Conservation (phyloP, 2,113 vertebrate species). For the Tricholaema leucomelas region DNA sequence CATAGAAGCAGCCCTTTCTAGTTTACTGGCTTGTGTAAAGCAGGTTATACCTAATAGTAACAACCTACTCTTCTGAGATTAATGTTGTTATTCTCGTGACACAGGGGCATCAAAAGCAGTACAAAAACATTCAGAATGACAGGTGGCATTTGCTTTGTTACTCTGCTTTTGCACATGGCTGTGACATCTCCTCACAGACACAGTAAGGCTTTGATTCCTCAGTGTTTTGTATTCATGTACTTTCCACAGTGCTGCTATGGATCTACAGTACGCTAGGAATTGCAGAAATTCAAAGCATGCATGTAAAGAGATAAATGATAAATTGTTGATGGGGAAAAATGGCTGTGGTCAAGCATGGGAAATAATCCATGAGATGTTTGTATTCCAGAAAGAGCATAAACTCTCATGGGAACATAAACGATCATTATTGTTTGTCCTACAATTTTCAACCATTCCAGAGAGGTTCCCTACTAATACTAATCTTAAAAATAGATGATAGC, state of each 20-base stretch:
- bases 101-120: conserved; percentile 7
- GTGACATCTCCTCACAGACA: conserved; percentile 28
- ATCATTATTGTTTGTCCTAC: conserved; percentile 7
- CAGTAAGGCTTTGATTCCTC: conserved; percentile 45
- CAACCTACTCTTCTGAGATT: neutral
- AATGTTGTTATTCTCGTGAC: conserved; percentile 25
- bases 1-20: neutral
- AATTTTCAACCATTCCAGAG: neutral
- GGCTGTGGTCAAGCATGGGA: conserved; percentile 28
- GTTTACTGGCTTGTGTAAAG: neutral
- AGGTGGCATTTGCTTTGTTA: conserved; percentile 63
- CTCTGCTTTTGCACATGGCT: conserved; percentile 16
- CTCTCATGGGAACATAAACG: conserved; percentile 40
- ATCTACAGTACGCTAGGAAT: conserved; percentile 54
- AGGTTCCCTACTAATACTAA: neutral
- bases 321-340: conserved; percentile 48
- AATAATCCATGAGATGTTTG: conserved; percentile 22
- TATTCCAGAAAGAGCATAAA: conserved; percentile 35
- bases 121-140: conserved; percentile 40
- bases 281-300: conserved; percentile 66
- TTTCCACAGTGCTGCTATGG: conserved; percentile 22
- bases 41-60: neutral
- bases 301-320: conserved; percentile 27
- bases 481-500: conserved; percentile 61
- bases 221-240: conserved; percentile 46